Percentiles rank a stretch among this genome's conserved stretches.
These are phyloP conservation scores for Catonia carolina DNA, from an alignment of 2,888 invertebrate genomes.

Conservation along the genomic window DNA sequence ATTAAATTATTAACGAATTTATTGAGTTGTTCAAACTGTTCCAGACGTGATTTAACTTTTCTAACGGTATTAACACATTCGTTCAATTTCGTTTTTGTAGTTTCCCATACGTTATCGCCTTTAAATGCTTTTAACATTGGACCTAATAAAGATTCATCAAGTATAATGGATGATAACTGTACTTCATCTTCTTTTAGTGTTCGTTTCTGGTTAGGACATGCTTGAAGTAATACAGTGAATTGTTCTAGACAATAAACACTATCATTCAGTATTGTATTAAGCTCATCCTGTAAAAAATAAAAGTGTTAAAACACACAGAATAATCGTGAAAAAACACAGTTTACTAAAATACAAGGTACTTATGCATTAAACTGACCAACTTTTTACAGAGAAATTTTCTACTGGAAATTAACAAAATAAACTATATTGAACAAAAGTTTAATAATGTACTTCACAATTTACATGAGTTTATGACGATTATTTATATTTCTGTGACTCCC, in stretches of 20 bases:
- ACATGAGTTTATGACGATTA: too few relatives aligned
- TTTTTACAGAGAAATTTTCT: too few relatives aligned
- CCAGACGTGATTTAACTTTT: conserved; percentile 31
- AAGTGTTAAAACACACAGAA: not conserved
- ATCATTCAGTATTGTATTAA: conserved; percentile 49
- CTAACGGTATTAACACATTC: conserved; percentile 31
- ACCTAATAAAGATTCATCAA: conserved; percentile 31
- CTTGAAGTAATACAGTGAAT: conserved; percentile 57
- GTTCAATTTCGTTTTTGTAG: conserved; percentile 34
- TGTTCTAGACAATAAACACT: conserved; percentile 57
- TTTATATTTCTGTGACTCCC: too few relatives aligned
- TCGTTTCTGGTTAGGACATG: conserved; percentile 48
- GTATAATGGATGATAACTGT: conserved; percentile 9
- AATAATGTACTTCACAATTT: too few relatives aligned
- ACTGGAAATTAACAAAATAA: too few relatives aligned
- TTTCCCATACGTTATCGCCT: conserved; percentile 36
- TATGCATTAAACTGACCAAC: too few relatives aligned
- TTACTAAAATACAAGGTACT: too few relatives aligned
- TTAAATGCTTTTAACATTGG: conserved; percentile 37
- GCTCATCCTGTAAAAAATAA: conserved; percentile 39
- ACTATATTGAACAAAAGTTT: too few relatives aligned
- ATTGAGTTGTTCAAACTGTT: conserved; percentile 24
- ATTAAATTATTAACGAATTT: conserved; percentile 16
- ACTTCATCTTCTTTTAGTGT: conserved; percentile 2
- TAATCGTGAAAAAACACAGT: conserved; percentile 36